Conservation (phyloP, 2,797 vertebrate species). For the Takifugu rubripes region DNA sequence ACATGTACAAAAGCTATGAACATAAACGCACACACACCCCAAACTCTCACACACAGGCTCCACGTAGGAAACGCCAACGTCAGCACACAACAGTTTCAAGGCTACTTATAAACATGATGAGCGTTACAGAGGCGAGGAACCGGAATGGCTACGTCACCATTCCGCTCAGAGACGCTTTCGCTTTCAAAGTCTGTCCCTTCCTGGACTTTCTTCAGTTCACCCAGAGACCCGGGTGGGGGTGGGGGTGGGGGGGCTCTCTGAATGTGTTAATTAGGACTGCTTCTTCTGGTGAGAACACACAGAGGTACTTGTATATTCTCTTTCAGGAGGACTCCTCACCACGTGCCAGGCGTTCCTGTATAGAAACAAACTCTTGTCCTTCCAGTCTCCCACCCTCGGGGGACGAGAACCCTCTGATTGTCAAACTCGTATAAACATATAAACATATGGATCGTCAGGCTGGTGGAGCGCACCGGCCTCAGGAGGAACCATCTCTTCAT, state of each 20-base stretch:
- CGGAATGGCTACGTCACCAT: constrained; percentile 29
- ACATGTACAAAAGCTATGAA: constrained; percentile 98
- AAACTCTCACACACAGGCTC: not conserved
- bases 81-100: constrained; percentile 60
- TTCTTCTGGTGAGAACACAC: constrained; percentile 65
- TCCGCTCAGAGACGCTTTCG: constrained; percentile 48
- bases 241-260: constrained; percentile 25
- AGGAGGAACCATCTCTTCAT: no score
- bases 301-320: constrained; percentile 78
- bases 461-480: no score
- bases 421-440: no score
- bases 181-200: constrained; percentile 67
- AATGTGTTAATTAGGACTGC: constrained; percentile 67
- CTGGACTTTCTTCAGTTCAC: constrained; percentile 59
- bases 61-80: constrained; percentile 19
- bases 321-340: constrained; percentile 61
- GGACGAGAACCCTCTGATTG: constrained; percentile 28
- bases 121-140: constrained; percentile 56
- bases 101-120: constrained; percentile 63
- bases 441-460: no score
- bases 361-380: constrained; percentile 59
- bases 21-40: constrained; percentile 35
- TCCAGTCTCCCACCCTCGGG: constrained; percentile 55
- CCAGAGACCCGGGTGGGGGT: constrained; percentile 39
- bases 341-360: constrained; percentile 45